A percentile compares a stretch with the other conserved stretches of the same genome.
Conservation (phyloP, 2,888 invertebrate species). For the Aproaerema taeniolella region DNA sequence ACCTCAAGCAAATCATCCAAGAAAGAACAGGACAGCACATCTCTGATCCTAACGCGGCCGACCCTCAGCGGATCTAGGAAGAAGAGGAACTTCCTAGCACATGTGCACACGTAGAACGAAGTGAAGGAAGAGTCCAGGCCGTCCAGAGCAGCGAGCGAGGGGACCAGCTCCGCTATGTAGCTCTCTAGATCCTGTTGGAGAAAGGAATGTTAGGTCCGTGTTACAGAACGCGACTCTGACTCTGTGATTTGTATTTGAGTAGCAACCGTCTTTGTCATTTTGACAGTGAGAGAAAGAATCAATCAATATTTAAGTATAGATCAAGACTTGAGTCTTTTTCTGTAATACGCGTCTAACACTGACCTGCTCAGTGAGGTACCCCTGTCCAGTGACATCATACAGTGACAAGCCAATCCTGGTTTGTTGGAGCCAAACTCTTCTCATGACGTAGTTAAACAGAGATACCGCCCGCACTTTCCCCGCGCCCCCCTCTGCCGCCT, state of each 20-base stretch:
- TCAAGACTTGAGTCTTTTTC: too few relatives aligned
- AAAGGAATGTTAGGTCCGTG: slow-evolving; percentile 16
- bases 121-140: slow-evolving; percentile 95
- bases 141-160: slow-evolving; percentile 92
- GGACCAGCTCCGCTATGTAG: slow-evolving; percentile 95
- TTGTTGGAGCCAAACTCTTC: slow-evolving; percentile 96
- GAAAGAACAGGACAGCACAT: slow-evolving; percentile 94
- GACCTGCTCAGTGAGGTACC: slow-evolving; percentile 90
- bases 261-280: too few relatives aligned
- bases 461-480: slow-evolving; percentile 93
- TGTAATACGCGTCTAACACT: too few relatives aligned
- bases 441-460: slow-evolving; percentile 96
- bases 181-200: slow-evolving; percentile 91
- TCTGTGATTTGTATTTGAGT: too few relatives aligned
- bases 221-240: too few relatives aligned
- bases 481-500: slow-evolving; percentile 87
- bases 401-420: slow-evolving; percentile 95
- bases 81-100: slow-evolving; percentile 96
- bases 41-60: slow-evolving; percentile 92
- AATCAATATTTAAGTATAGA: too few relatives aligned
- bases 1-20: slow-evolving; percentile 94
- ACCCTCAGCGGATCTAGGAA: slow-evolving; percentile 94
- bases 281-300: too few relatives aligned
- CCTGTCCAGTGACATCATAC: slow-evolving; percentile 95
- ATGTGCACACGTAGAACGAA: slow-evolving; percentile 97